A percentile compares a stretch with the other conserved stretches of the same genome.
phyloP scores from a whole-genome alignment of 92 coral and sea anemone genomes.

The Desmophyllum pertusum region DNA sequence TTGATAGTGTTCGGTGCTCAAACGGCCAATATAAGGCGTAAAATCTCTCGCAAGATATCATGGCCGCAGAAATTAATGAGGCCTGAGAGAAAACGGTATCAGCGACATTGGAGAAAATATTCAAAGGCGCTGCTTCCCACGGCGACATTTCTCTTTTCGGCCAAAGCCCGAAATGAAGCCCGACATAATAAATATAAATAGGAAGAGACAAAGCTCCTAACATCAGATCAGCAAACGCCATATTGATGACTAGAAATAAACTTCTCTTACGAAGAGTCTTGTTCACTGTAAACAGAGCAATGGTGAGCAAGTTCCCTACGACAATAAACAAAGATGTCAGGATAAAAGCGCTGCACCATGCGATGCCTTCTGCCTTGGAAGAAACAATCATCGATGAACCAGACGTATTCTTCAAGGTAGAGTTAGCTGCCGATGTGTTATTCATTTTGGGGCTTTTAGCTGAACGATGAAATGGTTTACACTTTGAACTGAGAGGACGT shows the following conservation, averaged over 20 bases:
- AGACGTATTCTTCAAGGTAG: not conserved
- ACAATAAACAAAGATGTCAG: not conserved
- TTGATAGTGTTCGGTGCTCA: not conserved
- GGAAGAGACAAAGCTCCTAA: constrained; percentile 18
- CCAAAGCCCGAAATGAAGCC: not conserved
- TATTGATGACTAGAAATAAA: constrained; percentile 7
- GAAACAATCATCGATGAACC: not conserved
- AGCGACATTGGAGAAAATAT: not conserved
- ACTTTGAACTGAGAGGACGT: not conserved
- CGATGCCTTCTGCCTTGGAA: constrained; percentile 2
- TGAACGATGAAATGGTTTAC: not conserved
- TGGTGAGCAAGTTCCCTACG: not conserved
- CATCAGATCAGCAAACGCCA: constrained; percentile 39
- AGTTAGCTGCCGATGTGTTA: not conserved
- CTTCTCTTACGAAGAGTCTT: not conserved
- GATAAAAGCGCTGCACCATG: not conserved
- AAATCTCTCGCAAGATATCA: not conserved
- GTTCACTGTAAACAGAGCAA: not conserved
- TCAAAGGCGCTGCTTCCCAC: not conserved
- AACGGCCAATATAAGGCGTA: not conserved
- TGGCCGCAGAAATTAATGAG: not conserved
- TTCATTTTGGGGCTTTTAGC: not conserved
- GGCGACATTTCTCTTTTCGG: not conserved
- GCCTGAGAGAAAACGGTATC: not conserved
- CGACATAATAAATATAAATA: not conserved